phyloP scores from a whole-genome alignment of 2,113 vertebrate genomes.

The Neodon shergylaensis region DNA sequence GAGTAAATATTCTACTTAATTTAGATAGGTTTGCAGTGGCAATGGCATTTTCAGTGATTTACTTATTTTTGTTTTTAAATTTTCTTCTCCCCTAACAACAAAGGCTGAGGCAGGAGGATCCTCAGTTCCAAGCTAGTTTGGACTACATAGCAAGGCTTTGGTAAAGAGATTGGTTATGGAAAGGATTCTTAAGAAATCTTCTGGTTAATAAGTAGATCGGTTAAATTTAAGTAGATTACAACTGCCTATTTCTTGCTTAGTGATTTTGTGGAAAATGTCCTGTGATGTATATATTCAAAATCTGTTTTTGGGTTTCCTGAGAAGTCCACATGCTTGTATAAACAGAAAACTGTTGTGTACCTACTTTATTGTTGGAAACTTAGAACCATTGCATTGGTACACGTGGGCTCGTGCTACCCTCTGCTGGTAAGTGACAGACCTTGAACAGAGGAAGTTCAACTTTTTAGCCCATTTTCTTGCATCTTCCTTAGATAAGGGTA shows the following conservation, averaged over 20 bases:
- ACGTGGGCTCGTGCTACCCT: constrained; percentile 54
- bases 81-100: not conserved
- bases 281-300: not conserved
- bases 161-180: too few species aligned
- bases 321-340: not conserved
- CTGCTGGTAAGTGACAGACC: constrained; percentile 47
- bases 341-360: not conserved
- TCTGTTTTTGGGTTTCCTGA: constrained; percentile 6
- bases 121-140: not conserved
- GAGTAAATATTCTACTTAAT: not conserved
- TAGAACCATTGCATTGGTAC: not conserved
- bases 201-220: not conserved
- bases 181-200: not conserved
- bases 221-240: not conserved
- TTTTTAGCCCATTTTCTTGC: not conserved
- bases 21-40: not conserved
- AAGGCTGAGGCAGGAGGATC: not conserved
- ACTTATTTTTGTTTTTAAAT: too few species aligned
- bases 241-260: not conserved
- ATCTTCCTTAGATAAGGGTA: not conserved
- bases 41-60: not conserved
- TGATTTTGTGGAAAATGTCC: not conserved
- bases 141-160: not conserved
- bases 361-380: not conserved
- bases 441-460: not conserved